phyloP scores from a whole-genome alignment of 2,797 vertebrate genomes.

The Alcedo quadribrachys region DNA sequence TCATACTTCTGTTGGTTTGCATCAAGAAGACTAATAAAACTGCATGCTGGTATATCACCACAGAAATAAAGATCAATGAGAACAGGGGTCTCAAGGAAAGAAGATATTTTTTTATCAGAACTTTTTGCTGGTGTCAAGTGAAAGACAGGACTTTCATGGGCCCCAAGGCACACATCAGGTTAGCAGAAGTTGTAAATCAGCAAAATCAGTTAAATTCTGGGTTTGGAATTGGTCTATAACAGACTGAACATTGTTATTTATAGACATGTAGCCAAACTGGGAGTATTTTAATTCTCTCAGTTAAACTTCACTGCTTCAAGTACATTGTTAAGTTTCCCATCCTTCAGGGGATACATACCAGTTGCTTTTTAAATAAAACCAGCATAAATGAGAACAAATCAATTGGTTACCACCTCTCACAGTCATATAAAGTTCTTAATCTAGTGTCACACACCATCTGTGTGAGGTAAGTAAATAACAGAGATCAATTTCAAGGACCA shows the following conservation, averaged over 20 bases:
- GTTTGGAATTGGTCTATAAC: not conserved
- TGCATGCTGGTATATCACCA: not conserved
- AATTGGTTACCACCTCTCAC: not conserved
- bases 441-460: not conserved
- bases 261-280: not conserved
- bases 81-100: not conserved
- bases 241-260: not conserved
- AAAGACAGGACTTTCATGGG: not conserved
- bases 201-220: not conserved
- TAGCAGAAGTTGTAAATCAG: not conserved
- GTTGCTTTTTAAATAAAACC: not conserved
- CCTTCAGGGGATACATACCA: not conserved
- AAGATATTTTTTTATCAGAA: not conserved
- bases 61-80: not conserved
- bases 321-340: not conserved
- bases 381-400: not conserved
- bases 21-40: not conserved
- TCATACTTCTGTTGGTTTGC: not conserved
- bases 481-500: not conserved
- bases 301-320: not conserved
- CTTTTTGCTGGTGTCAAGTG: not conserved
- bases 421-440: not conserved
- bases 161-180: not conserved
- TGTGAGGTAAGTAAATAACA: not conserved
- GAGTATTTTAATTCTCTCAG: not conserved